A percentile compares a stretch with the other conserved stretches of the same genome.
phyloP scores from a whole-genome alignment of 2,113 vertebrate genomes.

The Emydocephalus ijimae region DNA sequence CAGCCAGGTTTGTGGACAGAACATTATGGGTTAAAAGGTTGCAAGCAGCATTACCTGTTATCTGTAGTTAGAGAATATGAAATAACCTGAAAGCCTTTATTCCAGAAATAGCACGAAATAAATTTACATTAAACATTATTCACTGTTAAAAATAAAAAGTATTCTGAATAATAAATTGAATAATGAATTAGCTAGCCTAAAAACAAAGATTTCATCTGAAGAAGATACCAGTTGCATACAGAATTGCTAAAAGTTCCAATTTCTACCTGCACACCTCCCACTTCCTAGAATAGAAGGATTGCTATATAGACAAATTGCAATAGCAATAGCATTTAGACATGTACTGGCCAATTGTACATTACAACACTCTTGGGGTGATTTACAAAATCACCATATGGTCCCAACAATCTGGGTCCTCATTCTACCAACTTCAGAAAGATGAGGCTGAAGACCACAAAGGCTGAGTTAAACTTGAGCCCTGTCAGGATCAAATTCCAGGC shows the following conservation, averaged over 20 bases:
- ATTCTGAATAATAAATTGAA: not conserved
- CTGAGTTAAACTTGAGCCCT: no score
- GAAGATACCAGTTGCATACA: not conserved
- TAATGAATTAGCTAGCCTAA: not conserved
- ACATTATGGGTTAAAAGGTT: constrained; percentile 20
- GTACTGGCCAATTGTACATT: not conserved
- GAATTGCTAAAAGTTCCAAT: not conserved
- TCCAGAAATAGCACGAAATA: constrained; percentile 15
- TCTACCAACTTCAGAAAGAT: no score
- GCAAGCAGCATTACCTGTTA: constrained; percentile 15
- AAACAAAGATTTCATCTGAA: not conserved
- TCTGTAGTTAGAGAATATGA: constrained; percentile 33
- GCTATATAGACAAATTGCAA: not conserved
- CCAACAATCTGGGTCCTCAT: not conserved
- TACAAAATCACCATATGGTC: not conserved
- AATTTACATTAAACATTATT: constrained; percentile 20
- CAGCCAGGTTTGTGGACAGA: constrained; percentile 27
- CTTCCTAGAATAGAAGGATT: not conserved
- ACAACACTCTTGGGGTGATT: not conserved
- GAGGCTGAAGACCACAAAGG: no score
- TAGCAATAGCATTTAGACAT: not conserved
- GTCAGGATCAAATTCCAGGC: no score
- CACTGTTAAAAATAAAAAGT: constrained; percentile 15
- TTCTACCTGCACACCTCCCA: not conserved
- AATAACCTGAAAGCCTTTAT: constrained; percentile 32